phyloP scores from a whole-genome alignment of 2,113 vertebrate genomes.

The Phyllostomus discolor region DNA sequence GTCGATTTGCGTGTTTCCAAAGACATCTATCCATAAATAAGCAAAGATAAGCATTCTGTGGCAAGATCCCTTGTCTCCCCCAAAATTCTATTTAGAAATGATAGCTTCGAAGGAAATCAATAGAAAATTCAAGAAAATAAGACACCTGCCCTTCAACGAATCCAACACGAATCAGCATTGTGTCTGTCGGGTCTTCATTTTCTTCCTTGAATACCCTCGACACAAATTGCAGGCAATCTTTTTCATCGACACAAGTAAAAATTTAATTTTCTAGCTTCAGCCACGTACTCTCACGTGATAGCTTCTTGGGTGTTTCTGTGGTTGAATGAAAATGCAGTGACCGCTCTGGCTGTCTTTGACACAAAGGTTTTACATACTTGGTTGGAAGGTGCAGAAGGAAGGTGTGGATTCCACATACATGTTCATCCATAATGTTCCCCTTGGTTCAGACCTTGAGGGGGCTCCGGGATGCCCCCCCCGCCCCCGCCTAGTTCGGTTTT shows the following conservation, averaged over 20 bases:
- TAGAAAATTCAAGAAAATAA: background rate
- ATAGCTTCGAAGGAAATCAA: slow-evolving; percentile 19
- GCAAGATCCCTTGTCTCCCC: background rate
- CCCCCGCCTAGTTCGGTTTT: background rate
- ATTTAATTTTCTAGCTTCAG: background rate
- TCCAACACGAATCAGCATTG: background rate
- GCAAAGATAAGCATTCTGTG: background rate
- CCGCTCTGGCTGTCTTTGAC: background rate
- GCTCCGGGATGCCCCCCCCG: background rate
- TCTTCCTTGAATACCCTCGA: background rate
- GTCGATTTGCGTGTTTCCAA: background rate
- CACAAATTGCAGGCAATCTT: background rate
- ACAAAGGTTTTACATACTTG: background rate
- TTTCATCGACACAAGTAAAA: background rate
- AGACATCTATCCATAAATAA: background rate
- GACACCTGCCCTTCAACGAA: background rate
- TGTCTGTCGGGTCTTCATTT: background rate
- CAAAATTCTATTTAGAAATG: slow-evolving; percentile 14
- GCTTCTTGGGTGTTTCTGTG: background rate
- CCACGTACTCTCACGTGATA: background rate
- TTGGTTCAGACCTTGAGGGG: background rate
- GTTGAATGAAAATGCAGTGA: background rate
- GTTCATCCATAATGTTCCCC: background rate
- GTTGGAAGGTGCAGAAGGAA: background rate
- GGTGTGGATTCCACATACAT: background rate